A percentile compares a stretch with the other conserved stretches of the same genome.
Evolutionary conservation across 2,113 vertebrate genomes (phyloP).

Genomic region (Brienomyrus brachyistius): DNA sequence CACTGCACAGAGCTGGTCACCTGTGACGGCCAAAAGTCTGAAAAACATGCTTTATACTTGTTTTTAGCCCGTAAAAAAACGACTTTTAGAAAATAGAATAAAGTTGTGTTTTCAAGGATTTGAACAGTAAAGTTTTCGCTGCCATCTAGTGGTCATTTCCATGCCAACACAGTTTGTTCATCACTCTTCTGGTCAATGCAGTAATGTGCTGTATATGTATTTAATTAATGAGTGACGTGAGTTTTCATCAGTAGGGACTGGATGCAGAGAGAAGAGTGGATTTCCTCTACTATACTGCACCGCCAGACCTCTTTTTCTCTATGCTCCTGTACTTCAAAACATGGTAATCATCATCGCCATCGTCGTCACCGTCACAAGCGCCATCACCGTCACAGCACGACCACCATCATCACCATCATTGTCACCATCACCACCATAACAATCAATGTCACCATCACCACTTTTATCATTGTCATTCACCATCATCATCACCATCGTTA

Average conservation of each 20-base stretch:
- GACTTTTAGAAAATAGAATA: background rate
- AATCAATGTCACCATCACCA: no score
- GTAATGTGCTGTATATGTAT: background rate
- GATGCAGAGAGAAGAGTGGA: background rate
- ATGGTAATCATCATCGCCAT: background rate
- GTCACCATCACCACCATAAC: background rate
- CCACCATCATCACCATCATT: background rate
- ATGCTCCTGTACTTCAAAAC: background rate
- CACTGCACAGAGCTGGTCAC: background rate
- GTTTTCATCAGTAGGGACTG: background rate
- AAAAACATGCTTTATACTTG: constrained; percentile 3
- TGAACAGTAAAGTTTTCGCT: constrained; percentile 37
- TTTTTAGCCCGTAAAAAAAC: background rate
- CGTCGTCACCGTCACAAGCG: background rate
- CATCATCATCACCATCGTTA: background rate
- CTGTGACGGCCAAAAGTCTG: background rate
- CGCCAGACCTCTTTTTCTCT: background rate
- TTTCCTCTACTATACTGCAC: background rate
- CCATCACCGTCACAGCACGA: background rate
- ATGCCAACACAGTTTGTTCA: background rate
- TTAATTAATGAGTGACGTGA: background rate
- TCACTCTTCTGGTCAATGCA: background rate
- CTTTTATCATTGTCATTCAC: no score
- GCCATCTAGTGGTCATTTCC: constrained; percentile 55
- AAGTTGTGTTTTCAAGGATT: background rate